Evolutionary conservation across 1,140 invertebrate genomes (phyloP), one percentile per base, ranked within the genome.

Genomic region (Hyphantria cunea): DNA sequence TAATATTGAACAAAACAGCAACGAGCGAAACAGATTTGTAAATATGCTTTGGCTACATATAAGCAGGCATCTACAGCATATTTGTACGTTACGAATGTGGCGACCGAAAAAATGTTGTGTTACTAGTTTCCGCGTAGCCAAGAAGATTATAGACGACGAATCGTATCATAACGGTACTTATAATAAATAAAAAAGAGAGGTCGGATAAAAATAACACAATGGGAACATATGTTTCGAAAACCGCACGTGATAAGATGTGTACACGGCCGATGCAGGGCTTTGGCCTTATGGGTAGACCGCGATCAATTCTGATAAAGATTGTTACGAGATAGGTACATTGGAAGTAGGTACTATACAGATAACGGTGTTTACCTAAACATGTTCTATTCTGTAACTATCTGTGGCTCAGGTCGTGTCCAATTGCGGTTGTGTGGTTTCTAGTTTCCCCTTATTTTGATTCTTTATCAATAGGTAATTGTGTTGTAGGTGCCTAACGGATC

Each of bases 131-230:
- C 15, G 55, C 45, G 34, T 58, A 58, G 10, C 44, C 33, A 49
- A 58, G 33, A n/a, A 49, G 44, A 25, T 31, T 49, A 15, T 49
- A 25, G 45, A 44, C 41, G 13, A 49, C 45, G 55, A 58, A 49
- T n/a, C 0, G 42, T 47, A 32, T 42, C 37, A 34, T 65, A 72
- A 63, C 60, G 64, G 63, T 55, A 64, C 34, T 39, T 48, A 42
- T 56, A 54, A 49, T 55, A 64, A 64, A 61, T 47, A 58, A 55
- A 64, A 56, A 25, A 25, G 17, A 71, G 42, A 58, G 49, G 55
- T 48, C 51, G 66, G 70, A 70, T 67, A 71, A 58, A 73, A 72
- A 77, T 78, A 76, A 72, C 67, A 66, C 54, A 44, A 58, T 63
- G 66, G 48, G 51, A 54, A 52, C 51, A 53, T 32, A 51, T 41